Base-by-base conservation (phyloP, 1,140 invertebrate genomes). In the Drosophila ironensis region DNA sequence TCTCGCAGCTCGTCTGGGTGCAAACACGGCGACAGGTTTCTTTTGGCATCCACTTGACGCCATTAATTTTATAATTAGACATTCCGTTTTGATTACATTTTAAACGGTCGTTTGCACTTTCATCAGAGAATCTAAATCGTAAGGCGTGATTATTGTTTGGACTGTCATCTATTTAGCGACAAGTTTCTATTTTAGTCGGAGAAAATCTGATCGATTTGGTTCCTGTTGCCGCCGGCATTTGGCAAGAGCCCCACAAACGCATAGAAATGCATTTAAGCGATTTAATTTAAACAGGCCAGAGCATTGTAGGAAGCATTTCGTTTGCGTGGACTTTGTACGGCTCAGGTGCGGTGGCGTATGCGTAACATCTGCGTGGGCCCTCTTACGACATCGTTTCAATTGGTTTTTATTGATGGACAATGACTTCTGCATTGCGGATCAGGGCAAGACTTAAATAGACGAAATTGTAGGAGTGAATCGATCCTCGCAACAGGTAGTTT, bases 11-110 rank as follows among this genome's bases (percentile, higher is more conserved):
- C 64, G 70, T 80, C 66, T 50, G 37, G 44, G 30, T 56, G 40
- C 8, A 14, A 42, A 33, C 16, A 11, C 60, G 78, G 80, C 78
- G 78, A 82, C 78, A 86, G 73, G 74, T 82, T 82, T 78, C 71
- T 84, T 63, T 78, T 78, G 63, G 53, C 57, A 57, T 57, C 69
- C 74, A 73, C 38, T 73, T 70, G 64, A 59, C 71, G 70, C 75
- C 56, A 82, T 60, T 77, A 56, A 59, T 44, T 67, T 76, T 72
- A 33, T 54, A 76, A 76, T 67, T 76, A 59, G 41, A 61, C 44
- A 67, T 74, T 69, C 63, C 45, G 35, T 8, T 61, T 60, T 60
- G 52, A 47, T 72, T 53, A 73, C 35, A 48, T 22, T 46, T 51
- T 48, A 53, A 72, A 35, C 19, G 45, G 16, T 35, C 27, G 44